Conservation (phyloP, 92 coral and sea anemone genomes). For the Epizoanthus scotinus region DNA sequence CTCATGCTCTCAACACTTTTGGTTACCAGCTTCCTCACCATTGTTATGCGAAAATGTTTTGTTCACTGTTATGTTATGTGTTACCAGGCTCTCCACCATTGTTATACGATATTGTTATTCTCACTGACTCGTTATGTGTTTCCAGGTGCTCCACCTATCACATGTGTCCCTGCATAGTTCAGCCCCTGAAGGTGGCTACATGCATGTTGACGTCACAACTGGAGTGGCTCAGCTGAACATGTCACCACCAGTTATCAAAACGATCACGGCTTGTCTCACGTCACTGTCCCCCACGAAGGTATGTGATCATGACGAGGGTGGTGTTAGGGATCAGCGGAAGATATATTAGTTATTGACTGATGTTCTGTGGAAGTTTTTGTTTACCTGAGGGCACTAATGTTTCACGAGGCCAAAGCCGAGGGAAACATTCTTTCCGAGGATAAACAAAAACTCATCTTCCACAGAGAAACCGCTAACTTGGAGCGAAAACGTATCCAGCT, state of each 20-base stretch:
- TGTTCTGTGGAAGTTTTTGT: too few species aligned
- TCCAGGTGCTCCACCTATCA: constrained; percentile 79
- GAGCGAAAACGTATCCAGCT: too few species aligned
- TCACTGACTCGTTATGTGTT: neutral
- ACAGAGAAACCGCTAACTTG: too few species aligned
- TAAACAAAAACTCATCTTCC: too few species aligned
- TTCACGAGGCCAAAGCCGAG: too few species aligned
- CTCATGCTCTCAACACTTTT: neutral
- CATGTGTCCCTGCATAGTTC: constrained; percentile 79
- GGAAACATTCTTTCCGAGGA: too few species aligned
- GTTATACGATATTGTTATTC: neutral
- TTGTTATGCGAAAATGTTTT: too few species aligned
- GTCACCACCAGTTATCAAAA: constrained; percentile 89
- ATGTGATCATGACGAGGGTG: neutral
- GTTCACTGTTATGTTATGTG: too few species aligned
- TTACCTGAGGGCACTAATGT: too few species aligned
- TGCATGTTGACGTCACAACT: constrained; percentile 83
- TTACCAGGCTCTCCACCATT: neutral
- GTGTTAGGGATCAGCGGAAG: too few species aligned
- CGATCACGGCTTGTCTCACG: constrained; percentile 80
- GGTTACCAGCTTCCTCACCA: neutral
- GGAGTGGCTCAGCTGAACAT: constrained; percentile 75
- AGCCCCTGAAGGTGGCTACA: constrained; percentile 82
- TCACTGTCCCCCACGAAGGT: constrained; percentile 86
- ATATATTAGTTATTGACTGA: too few species aligned